These are phyloP conservation scores for Aphelenchoides fujianensis DNA, from an alignment of 1,140 invertebrate genomes.

Conservation along the genomic window DNA sequence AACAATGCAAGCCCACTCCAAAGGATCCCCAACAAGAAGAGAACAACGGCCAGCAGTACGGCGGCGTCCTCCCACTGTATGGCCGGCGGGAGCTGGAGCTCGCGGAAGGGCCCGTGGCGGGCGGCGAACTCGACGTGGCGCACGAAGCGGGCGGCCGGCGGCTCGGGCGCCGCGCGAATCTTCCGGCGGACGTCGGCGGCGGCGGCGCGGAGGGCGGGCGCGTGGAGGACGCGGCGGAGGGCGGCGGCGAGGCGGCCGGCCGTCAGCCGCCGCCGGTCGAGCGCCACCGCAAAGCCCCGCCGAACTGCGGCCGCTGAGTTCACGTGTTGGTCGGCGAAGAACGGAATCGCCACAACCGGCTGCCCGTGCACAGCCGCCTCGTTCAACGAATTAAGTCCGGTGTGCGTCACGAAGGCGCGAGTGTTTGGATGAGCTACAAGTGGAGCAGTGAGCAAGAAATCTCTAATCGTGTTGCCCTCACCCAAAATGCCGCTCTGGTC, in stretches of 20 bases:
- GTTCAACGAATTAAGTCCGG: constrained; percentile 75
- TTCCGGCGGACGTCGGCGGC: not conserved
- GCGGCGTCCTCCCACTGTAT: too few relatives aligned
- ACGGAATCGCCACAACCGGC: constrained; percentile 73
- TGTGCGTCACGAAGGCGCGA: constrained; percentile 75
- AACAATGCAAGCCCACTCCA: too few relatives aligned
- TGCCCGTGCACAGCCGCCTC: constrained; percentile 77
- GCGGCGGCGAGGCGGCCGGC: not conserved
- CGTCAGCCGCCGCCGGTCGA: not conserved
- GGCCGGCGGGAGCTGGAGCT: not conserved
- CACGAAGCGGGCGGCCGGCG: not conserved
- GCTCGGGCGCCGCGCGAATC: not conserved
- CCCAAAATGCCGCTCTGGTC: constrained; percentile 21
- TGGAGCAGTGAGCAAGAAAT: not conserved
- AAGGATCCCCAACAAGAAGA: too few relatives aligned
- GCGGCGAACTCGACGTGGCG: constrained; percentile 1
- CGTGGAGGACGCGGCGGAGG: not conserved
- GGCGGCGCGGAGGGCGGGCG: not conserved
- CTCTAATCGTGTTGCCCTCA: not conserved
- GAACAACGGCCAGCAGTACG: too few relatives aligned
- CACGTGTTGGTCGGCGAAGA: constrained; percentile 43
- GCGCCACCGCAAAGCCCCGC: not conserved
- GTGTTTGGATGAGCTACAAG: constrained; percentile 39
- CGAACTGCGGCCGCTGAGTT: constrained; percentile 35
- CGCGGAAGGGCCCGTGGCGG: not conserved